phyloP scores from a whole-genome alignment of 2,888 invertebrate genomes.

The Cataglyphis albicans region DNA sequence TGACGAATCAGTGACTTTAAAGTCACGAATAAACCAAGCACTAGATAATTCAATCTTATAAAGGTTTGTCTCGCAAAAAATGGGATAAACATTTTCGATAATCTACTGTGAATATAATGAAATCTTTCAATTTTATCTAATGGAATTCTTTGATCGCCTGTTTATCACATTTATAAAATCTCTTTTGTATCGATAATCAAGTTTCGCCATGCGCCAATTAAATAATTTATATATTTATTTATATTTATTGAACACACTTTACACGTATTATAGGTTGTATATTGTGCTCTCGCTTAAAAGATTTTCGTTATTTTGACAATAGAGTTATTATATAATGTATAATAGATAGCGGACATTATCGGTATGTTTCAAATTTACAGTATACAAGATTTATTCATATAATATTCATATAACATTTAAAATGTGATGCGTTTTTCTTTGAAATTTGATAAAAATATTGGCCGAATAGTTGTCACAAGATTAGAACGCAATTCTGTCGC shows the following conservation, averaged over 20 bases:
- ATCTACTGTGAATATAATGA: not conserved
- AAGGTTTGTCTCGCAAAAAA: not conserved
- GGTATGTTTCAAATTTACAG: not conserved
- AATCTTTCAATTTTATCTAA: not conserved
- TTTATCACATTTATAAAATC: not conserved
- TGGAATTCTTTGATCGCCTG: not conserved
- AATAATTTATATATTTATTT: slow-evolving; percentile 43
- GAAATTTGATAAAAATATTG: not conserved
- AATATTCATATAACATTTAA: too few relatives aligned
- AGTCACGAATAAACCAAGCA: not conserved
- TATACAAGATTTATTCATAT: not conserved
- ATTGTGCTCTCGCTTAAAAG: not conserved
- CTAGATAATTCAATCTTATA: not conserved
- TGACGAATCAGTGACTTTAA: not conserved
- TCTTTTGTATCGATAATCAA: not conserved
- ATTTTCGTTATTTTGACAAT: slow-evolving; percentile 11
- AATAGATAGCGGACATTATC: not conserved
- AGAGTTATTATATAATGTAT: not conserved
- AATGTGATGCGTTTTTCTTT: not conserved
- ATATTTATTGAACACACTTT: slow-evolving; percentile 38
- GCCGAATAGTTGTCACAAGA: not conserved
- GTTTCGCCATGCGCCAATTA: slow-evolving; percentile 33
- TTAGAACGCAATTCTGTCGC: not conserved
- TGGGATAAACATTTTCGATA: not conserved
- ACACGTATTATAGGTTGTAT: slow-evolving; percentile 6